Conservation (phyloP, 2,888 invertebrate genomes). For the Amiota mariae region DNA sequence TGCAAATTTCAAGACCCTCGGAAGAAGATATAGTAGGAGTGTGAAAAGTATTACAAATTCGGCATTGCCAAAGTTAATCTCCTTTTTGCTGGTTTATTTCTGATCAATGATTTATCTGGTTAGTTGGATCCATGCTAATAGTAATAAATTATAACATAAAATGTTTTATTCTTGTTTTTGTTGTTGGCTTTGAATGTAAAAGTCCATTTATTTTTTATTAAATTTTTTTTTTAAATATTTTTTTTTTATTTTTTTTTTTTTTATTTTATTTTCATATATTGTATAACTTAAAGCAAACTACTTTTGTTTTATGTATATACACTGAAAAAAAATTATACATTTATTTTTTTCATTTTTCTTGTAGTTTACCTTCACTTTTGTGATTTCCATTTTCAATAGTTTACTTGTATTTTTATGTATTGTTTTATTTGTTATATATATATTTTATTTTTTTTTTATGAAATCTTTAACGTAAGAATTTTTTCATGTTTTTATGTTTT, state of each 20-base stretch:
- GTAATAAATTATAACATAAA: conserved; percentile 17
- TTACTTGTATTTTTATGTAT: neutral
- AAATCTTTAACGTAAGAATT: conserved; percentile 2
- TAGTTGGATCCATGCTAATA: too few relatives aligned
- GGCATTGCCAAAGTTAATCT: too few relatives aligned
- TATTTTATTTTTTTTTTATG: neutral
- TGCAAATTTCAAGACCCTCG: too few relatives aligned
- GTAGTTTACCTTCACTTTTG: too few relatives aligned
- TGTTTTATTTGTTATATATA: neutral
- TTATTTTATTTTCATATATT: neutral
- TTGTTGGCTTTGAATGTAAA: conserved; percentile 1
- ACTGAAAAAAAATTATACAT: neutral
- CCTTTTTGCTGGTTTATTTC: too few relatives aligned
- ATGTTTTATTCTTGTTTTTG: neutral
- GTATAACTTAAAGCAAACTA: conserved; percentile 2
- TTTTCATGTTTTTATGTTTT: conserved; percentile 13
- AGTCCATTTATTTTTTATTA: neutral
- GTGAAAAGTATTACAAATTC: too few relatives aligned
- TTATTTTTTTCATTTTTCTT: neutral
- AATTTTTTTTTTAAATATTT: neutral
- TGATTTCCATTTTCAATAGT: too few relatives aligned
- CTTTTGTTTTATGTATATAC: neutral
- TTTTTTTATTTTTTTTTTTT: neutral
- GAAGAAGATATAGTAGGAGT: too few relatives aligned
- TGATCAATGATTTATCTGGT: too few relatives aligned